phyloP scores from a whole-genome alignment of 92 coral and sea anemone genomes.

The Actinernus sp. region DNA sequence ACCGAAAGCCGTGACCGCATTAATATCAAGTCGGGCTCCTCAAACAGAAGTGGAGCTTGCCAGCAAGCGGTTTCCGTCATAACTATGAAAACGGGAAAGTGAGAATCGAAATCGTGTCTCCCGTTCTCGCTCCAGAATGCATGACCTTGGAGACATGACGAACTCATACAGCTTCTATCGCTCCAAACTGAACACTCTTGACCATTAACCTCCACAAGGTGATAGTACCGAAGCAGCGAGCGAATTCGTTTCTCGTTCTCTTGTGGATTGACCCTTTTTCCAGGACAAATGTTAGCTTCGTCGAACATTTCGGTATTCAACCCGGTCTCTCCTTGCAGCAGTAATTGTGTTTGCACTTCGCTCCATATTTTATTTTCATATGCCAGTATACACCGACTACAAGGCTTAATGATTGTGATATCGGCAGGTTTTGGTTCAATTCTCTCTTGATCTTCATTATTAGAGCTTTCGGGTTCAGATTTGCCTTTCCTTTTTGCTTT shows the following conservation, averaged over 20 bases:
- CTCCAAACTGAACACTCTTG: conserved; percentile 1
- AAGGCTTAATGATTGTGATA: conserved; percentile 56
- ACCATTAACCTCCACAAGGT: conserved; percentile 4
- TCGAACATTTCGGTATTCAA: too few species aligned
- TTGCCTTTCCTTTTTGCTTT: conserved; percentile 47
- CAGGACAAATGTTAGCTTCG: too few species aligned
- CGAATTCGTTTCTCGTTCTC: conserved; percentile 9
- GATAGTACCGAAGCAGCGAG: conserved; percentile 7
- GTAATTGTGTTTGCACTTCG: too few species aligned
- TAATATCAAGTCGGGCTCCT: conserved; percentile 45
- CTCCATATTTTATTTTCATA: conserved; percentile 65
- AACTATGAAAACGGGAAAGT: conserved; percentile 66
- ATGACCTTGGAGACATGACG: conserved; percentile 33
- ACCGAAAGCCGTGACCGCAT: conserved; percentile 40
- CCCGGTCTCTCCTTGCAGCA: too few species aligned
- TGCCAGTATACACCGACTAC: conserved; percentile 74
- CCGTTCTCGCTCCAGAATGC: conserved; percentile 10
- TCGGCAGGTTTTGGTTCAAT: conserved; percentile 23
- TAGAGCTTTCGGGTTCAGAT: conserved; percentile 9
- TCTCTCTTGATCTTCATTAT: conserved; percentile 14
- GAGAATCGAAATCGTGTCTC: conserved; percentile 24
- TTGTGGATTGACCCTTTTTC: too few species aligned
- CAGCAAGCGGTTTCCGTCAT: conserved; percentile 27
- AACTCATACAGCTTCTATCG: conserved; percentile 49
- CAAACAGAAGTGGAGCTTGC: conserved; percentile 31